These are phyloP conservation scores for Lithodes maja DNA, from an alignment of 2,888 invertebrate genomes.

Conservation along the genomic window DNA sequence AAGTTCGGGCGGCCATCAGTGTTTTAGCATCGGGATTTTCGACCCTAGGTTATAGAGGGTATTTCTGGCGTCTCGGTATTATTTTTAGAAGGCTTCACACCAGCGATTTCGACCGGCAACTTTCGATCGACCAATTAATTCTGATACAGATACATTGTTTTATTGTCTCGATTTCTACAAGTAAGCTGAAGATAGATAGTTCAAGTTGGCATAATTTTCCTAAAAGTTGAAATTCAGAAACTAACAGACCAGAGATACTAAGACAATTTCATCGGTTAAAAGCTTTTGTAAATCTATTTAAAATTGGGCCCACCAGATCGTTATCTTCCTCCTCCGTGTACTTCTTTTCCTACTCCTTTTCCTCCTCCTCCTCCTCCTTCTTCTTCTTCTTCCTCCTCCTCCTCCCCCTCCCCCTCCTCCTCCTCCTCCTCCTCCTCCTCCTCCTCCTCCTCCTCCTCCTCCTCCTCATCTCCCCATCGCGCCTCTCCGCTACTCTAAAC, in stretches of 20 bases:
- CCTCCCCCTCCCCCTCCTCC: neutral
- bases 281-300: no score
- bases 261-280: no score
- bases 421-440: neutral
- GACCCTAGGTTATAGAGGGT: neutral
- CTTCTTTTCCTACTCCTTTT: neutral
- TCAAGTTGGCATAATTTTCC: no score
- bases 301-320: neutral
- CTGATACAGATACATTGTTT: no score
- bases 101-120: no score
- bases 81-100: no score
- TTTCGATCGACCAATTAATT: no score
- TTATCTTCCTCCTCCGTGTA: neutral
- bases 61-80: neutral
- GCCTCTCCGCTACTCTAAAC: conserved; percentile 38
- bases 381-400: neutral
- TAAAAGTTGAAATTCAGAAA: no score
- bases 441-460: neutral
- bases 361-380: neutral
- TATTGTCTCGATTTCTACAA: no score
- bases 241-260: no score
- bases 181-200: no score
- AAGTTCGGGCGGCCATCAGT: neutral
- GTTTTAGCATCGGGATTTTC: neutral
- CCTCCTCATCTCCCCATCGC: neutral